Evolutionary conservation across 2,797 vertebrate species (phyloP), one percentile per base, ranked within the genome.

Genomic region (Chromobotia macracanthus): DNA sequence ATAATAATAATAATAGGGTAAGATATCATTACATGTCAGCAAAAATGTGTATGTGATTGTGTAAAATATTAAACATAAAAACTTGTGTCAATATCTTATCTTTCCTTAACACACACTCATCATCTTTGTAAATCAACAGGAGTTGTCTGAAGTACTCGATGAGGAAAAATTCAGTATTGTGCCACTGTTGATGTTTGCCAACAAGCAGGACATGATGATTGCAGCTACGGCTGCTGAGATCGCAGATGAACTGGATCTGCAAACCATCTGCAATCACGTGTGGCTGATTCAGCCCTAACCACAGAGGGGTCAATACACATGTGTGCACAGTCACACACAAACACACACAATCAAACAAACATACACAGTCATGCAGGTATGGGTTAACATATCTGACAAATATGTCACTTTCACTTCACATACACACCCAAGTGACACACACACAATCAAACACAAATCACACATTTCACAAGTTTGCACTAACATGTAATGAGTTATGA

Each of bases 241-340:
- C 67, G 90, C 91, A 1, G 92, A 93, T 75, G 77, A 87, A 71
- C 91, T 93, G 55, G 82, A 81, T 79, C 89, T 94, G 79, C 91
- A 93, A 86, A 93, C 87, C 0, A 91, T 93, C 76, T 82, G 91
- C 58, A 92, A 94, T 84, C 87, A 92, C 16, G 90, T 91, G 79
- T 93, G 92, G 92, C 91, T 94, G 87, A 91, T 94, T 82, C 93
- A 94, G 89, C 89, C 92, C 48, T 91, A 65, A 91, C 88, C 5
- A 86, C 89, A 6, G 92, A 94, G 70, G 92, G 93, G 28, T 28
- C 28, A 28, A 28, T 79, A 81, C 94, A 25, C 92, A 93, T 91
- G 93, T 94, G 84, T 55, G 77, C 58, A 80, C 38, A 70, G 21
- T 9, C 38, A 78, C 46, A 31, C 25, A 60, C 51, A 61, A 44